phyloP scores from a whole-genome alignment of 2,888 invertebrate species.

The Sipha maydis region DNA sequence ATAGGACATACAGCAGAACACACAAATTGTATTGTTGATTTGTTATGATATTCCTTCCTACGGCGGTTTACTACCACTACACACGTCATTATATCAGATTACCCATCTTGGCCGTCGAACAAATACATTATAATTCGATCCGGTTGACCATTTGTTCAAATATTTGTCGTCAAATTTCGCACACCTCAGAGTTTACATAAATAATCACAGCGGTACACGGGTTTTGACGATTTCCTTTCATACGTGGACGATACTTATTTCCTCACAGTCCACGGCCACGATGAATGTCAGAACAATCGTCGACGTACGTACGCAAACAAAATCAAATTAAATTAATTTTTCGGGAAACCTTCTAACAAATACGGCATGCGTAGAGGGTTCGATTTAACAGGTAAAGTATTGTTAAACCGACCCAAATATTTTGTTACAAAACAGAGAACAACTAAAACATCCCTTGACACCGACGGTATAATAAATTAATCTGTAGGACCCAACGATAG shows the following conservation, averaged over 20 bases:
- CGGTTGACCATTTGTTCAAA: background rate
- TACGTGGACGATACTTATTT: too few relatives aligned
- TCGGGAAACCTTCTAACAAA: background rate
- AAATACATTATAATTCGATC: background rate
- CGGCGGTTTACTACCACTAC: too few relatives aligned
- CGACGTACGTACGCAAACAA: background rate
- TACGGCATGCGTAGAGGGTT: background rate
- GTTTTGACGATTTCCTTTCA: too few relatives aligned
- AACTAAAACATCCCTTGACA: background rate
- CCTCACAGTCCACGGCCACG: too few relatives aligned
- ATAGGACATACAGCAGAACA: too few relatives aligned
- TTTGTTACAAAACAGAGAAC: background rate
- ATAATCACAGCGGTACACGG: too few relatives aligned
- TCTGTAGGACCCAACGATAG: background rate
- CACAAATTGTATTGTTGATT: too few relatives aligned
- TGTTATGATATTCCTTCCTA: too few relatives aligned
- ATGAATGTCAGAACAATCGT: background rate
- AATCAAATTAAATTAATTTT: background rate
- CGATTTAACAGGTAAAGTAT: background rate
- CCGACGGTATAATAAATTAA: background rate
- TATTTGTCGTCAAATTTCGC: background rate
- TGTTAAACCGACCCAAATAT: constrained; percentile 22
- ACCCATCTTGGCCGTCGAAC: background rate
- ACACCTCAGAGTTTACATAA: too few relatives aligned
- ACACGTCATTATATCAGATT: background rate